A percentile compares a stretch with the other conserved stretches of the same genome.
These are phyloP conservation scores for Cryptosula pallasiana DNA, from an alignment of 2,888 invertebrate species.

Conservation along the genomic window DNA sequence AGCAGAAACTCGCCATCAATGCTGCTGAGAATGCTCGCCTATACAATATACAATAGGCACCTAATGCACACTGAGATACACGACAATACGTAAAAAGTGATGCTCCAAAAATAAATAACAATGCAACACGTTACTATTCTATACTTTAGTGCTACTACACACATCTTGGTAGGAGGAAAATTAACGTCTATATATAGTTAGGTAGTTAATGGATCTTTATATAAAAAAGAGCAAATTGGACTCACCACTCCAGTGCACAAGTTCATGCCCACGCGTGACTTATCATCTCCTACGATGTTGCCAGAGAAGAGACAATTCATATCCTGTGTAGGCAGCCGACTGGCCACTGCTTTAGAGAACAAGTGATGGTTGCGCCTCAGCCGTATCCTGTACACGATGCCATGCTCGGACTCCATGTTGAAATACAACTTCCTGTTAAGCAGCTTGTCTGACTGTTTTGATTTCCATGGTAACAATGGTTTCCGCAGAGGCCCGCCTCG, in stretches of 20 bases:
- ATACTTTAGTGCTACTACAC: too few species aligned
- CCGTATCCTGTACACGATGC: background rate
- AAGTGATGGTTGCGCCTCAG: constrained; percentile 2
- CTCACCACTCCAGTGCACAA: constrained; percentile 23
- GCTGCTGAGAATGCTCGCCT: constrained; percentile 16
- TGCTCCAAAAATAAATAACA: too few species aligned
- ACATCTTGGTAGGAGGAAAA: too few species aligned
- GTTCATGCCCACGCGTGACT: constrained; percentile 23
- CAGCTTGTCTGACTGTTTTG: background rate
- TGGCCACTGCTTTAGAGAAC: background rate
- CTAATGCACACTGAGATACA: too few species aligned
- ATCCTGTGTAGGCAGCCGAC: background rate
- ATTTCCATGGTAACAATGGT: background rate
- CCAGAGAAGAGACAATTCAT: constrained; percentile 21
- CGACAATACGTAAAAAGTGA: too few species aligned
- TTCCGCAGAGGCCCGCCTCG: background rate
- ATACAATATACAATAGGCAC: too few species aligned
- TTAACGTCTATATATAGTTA: too few species aligned
- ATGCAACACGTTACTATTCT: too few species aligned
- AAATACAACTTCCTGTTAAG: constrained; percentile 2
- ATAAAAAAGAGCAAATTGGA: background rate
- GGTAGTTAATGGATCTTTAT: too few species aligned
- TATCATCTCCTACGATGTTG: constrained; percentile 4
- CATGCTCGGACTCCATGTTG: constrained; percentile 6
- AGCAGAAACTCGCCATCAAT: constrained; percentile 9